A percentile compares a stretch with the other conserved stretches of the same genome.
These are phyloP conservation scores for Arrhopalites spinosus DNA, from an alignment of 2,888 invertebrate species.

Conservation along the genomic window DNA sequence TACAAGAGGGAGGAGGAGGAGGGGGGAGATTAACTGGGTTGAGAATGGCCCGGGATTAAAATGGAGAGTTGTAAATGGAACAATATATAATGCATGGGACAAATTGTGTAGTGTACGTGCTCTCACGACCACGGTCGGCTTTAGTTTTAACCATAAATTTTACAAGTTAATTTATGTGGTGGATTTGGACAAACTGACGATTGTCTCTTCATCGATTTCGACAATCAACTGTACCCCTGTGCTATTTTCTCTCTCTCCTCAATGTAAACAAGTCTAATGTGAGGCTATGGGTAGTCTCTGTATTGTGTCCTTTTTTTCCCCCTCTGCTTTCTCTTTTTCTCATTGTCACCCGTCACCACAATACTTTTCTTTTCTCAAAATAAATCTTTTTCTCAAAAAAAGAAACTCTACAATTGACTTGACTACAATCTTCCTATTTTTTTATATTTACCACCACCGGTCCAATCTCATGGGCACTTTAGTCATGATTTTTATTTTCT, in stretches of 20 bases:
- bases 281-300: not conserved
- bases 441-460: not conserved
- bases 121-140: not conserved
- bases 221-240: not conserved
- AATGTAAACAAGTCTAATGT: not conserved
- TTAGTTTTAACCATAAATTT: slow-evolving; percentile 6
- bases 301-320: not conserved
- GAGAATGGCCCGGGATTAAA: too few relatives aligned
- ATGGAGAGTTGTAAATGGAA: too few relatives aligned
- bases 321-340: not conserved
- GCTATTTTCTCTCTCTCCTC: not conserved
- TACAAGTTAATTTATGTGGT: slow-evolving; percentile 1
- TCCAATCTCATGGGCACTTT: not conserved
- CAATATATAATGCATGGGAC: too few relatives aligned
- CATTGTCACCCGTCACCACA: slow-evolving; percentile 2
- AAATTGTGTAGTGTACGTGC: not conserved
- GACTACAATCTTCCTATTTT: not conserved
- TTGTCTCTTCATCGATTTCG: slow-evolving; percentile 16
- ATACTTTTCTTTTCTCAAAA: not conserved
- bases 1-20: too few relatives aligned
- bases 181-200: slow-evolving; percentile 11
- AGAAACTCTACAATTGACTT: not conserved
- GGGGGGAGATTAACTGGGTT: too few relatives aligned
- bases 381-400: not conserved
- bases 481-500: too few relatives aligned